phyloP scores from a whole-genome alignment of 2,888 invertebrate genomes.

The Stenodera caucasica region DNA sequence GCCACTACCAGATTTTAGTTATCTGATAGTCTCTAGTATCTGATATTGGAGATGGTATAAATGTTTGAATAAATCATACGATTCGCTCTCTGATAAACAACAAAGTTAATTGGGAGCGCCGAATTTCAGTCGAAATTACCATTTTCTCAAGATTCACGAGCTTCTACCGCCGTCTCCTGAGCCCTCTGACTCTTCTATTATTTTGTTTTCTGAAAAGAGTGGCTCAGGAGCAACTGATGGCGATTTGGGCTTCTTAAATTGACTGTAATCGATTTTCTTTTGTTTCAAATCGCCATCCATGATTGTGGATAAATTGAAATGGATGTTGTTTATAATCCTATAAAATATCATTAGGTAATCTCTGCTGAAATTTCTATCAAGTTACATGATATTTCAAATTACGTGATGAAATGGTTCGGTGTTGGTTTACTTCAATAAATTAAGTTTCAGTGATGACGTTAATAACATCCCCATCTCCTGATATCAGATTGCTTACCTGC shows the following conservation, averaged over 20 bases:
- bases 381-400: slow-evolving; percentile 31
- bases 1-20: slow-evolving; percentile 40
- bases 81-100: slow-evolving; percentile 14
- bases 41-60: slow-evolving; percentile 37
- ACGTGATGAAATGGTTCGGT: slow-evolving; percentile 30
- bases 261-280: no score
- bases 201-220: no score
- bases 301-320: slow-evolving; percentile 5
- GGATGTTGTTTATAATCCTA: slow-evolving; percentile 16
- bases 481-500: slow-evolving; percentile 33
- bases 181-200: no score
- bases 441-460: slow-evolving; percentile 32
- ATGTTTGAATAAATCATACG: slow-evolving; percentile 26
- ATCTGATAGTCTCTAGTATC: slow-evolving; percentile 37
- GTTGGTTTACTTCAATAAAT: slow-evolving; percentile 35
- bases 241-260: no score
- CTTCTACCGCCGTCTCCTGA: no score
- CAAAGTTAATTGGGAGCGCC: neutral
- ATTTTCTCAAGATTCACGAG: no score
- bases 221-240: no score
- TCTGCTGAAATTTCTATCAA: slow-evolving; percentile 25
- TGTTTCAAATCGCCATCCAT: no score
- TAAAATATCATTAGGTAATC: slow-evolving; percentile 28
- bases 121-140: no score
- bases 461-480: slow-evolving; percentile 29